Evolutionary conservation across 2,113 vertebrate genomes (phyloP), one percentile per base, ranked within the genome.

Genomic region (Chloebia gouldiae): DNA sequence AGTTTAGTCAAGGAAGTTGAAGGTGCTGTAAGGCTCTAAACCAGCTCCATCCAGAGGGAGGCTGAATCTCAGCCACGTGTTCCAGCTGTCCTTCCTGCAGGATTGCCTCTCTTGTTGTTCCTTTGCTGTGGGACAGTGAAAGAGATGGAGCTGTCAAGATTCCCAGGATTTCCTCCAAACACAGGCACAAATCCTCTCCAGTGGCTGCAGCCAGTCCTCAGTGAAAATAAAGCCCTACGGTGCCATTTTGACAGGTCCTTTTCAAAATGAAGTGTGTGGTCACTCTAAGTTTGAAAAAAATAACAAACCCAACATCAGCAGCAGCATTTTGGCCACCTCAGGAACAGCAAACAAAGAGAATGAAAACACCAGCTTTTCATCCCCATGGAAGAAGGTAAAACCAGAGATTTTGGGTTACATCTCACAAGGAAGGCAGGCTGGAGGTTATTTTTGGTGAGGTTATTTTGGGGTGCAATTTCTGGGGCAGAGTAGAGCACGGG

Each of bases 211-310:
- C 50, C 61, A 83, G 53, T 33, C 44, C 81, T 60, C 31, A 22
- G 11, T 3, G 39, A 9, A 27, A 13, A 63, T 2, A 6, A 16
- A 40, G 14, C 23, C 35, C 28, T 7, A 3, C 0, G 2, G 47
- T 80, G 37, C 31, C 39, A 30, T 37, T 82, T 84, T 50, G 71
- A 63, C 15, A 68, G 10, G 7, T 27, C 18, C 44, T 83, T 80
- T 72, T 50, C 40, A 60, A 60, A 88, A 30, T 4, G 9, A 17
- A 50, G 18, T 12, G 42, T 22, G 42, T 53, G 5, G 60, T 44
- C 70, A 14, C 12, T 47, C 40, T 35, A 39, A 73, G 37, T 14
- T 45, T 49, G 11, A 30, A 54, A 54, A 35, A 33, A 27, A 1
- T 2, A 39, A 11, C 39, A 70, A 56, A 33, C n/a, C 22, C 31